Base-by-base conservation (phyloP, 2,113 vertebrate genomes). In the Muscicapa adusta region DNA sequence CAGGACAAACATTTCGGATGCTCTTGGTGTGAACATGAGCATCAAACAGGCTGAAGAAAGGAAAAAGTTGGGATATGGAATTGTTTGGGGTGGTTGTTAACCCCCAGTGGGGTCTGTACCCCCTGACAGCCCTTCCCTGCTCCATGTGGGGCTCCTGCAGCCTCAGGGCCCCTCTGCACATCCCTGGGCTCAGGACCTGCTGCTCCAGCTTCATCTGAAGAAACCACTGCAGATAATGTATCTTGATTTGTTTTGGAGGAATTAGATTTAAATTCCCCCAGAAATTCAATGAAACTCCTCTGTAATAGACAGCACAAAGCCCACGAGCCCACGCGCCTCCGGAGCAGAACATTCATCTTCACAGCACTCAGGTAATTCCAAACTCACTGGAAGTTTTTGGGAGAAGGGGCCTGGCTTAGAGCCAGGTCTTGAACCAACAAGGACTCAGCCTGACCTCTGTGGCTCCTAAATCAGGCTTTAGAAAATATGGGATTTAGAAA, bases 191-290 rank as follows among this genome's bases (percentile, higher is more conserved):
- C 36, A 10, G 61, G 8, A 17, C 4, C 33, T 47, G 51, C 63
- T 95, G 56, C 72, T 91, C 23, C 1, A 1, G 48, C 48, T 89
- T 48, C 45, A 14, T 6, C 70, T 68, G 66, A 56, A 85, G 58
- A 57, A 77, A 58, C 16, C 23, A 24, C 57, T 82, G 24, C 45
- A 78, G 58, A 65, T 68, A 93, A 93, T 48, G 45, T 45, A 53
- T 43, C 77, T 91, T 67, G 54, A 71, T 95, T 95, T 95, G 66
- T 78, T 95, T 91, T 47, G 81, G 60, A 81, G 43, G 65, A 93
- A 94, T 94, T 87, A 40, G 61, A 94, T 95, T 86, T 89, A 61
- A 92, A 94, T 91, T 94, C 80, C 73, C 76, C 40, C 38, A 74
- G 77, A 93, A 95, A 93, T 75, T 43, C 51, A 78, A 43, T 87